Conservation (phyloP, 2,113 vertebrate genomes). For the Trochalopteron elliotii region DNA sequence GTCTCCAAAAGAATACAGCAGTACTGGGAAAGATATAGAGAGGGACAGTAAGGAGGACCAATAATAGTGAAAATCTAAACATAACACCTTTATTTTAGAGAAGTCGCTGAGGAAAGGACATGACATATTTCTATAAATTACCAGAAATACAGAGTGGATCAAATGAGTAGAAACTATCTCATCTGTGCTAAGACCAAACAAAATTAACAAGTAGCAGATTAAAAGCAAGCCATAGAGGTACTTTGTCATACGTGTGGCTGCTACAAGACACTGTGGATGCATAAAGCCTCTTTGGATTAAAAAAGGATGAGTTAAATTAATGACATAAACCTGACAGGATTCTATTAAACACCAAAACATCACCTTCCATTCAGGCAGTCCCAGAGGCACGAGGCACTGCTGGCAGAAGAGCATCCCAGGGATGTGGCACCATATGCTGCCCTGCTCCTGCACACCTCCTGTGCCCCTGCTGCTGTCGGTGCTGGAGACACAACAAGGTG, state of each 20-base stretch:
- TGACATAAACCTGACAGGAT: not conserved
- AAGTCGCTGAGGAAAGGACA: not conserved
- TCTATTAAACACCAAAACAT: not conserved
- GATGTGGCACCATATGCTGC: not conserved
- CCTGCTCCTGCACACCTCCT: not conserved
- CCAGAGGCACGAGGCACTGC: not conserved
- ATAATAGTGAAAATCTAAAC: not conserved
- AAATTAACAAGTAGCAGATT: not conserved
- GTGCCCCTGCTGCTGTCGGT: not conserved
- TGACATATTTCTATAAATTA: not conserved
- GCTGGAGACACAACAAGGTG: rapidly evolving
- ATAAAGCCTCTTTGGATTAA: not conserved
- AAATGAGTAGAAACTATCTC: not conserved
- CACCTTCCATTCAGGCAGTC: not conserved
- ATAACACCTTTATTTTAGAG: not conserved
- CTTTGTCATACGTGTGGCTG: not conserved
- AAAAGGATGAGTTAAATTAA: not conserved
- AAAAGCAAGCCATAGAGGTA: not conserved
- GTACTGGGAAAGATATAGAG: not conserved
- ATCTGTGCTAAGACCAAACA: not conserved
- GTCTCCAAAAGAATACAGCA: not conserved
- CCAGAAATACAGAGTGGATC: not conserved
- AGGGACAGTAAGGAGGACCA: not conserved
- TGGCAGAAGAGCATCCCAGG: not conserved
- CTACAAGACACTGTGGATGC: not conserved